These are phyloP conservation scores for Cossypha heuglini DNA, from an alignment of 2,797 vertebrate species.

Conservation along the genomic window DNA sequence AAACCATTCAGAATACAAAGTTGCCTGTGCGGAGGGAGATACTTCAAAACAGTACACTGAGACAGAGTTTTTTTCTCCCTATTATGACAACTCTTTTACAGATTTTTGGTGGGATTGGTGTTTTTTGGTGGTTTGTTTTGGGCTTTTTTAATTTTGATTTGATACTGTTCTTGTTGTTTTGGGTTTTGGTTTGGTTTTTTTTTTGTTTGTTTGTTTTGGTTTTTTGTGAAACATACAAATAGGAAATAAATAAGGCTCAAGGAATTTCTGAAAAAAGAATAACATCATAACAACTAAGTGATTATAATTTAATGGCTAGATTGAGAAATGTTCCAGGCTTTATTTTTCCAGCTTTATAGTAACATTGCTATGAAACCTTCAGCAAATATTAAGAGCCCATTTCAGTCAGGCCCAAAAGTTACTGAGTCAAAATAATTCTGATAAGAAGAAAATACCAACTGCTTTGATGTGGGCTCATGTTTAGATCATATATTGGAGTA, in stretches of 20 bases:
- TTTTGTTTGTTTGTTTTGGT: not conserved
- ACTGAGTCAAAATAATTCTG: not conserved
- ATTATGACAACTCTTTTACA: not conserved
- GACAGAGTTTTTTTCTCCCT: not conserved
- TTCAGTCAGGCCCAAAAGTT: not conserved
- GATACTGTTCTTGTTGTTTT: no score
- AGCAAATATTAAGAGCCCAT: not conserved
- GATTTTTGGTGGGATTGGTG: fast-evolving
- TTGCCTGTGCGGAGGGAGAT: not conserved
- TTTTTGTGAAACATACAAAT: not conserved
- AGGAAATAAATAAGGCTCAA: not conserved
- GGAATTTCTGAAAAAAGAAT: not conserved
- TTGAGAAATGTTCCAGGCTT: not conserved
- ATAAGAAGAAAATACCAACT: not conserved
- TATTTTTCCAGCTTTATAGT: not conserved
- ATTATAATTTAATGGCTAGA: not conserved
- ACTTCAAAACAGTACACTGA: not conserved
- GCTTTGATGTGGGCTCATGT: not conserved
- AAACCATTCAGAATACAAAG: not conserved
- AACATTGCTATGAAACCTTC: not conserved
- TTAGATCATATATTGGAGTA: not conserved
- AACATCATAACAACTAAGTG: not conserved
- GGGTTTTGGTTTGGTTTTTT: not conserved
- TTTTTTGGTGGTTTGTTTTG: not conserved
- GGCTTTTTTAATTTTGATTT: not conserved